Percentiles rank a stretch among this genome's conserved stretches.
Conservation (phyloP, 2,888 invertebrate species). For the Portevinia maculata region DNA sequence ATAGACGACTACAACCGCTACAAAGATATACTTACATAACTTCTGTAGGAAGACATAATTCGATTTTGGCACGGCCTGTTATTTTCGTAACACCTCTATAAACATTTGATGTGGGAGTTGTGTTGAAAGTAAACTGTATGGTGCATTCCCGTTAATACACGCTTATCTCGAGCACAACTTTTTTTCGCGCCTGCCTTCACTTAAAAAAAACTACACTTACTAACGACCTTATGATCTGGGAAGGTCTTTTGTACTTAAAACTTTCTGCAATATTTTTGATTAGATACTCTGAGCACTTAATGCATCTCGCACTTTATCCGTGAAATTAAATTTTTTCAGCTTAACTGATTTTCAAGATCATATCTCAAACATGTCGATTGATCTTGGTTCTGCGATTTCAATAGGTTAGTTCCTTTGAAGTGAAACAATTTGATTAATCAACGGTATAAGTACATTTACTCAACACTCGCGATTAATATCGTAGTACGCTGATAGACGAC, state of each 20-base stretch:
- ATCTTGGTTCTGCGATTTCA: conserved; percentile 60
- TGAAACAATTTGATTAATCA: conserved; percentile 71
- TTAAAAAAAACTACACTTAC: conserved; percentile 2
- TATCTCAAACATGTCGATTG: conserved; percentile 31
- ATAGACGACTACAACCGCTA: conserved; percentile 20
- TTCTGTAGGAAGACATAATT: conserved; percentile 81
- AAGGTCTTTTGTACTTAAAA: background rate
- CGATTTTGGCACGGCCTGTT: conserved; percentile 74
- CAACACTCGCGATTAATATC: conserved; percentile 60
- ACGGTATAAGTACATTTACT: conserved; percentile 64
- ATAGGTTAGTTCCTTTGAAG: conserved; percentile 62
- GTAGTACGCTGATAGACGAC: conserved; percentile 37
- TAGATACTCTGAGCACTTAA: conserved; percentile 43
- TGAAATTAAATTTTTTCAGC: conserved; percentile 21
- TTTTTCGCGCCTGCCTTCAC: conserved; percentile 22
- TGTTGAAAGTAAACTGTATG: conserved; percentile 29
- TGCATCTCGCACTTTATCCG: conserved; percentile 23
- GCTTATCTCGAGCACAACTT: conserved; percentile 5
- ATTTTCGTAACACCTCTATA: conserved; percentile 70
- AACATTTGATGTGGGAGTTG: conserved; percentile 64
- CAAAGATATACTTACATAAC: conserved; percentile 81
- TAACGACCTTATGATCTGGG: background rate
- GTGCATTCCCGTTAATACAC: conserved; percentile 55
- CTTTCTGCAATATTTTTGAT: background rate
- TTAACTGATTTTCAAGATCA: conserved; percentile 25